phyloP scores from a whole-genome alignment of 2,113 vertebrate genomes.

The Apus apus region DNA sequence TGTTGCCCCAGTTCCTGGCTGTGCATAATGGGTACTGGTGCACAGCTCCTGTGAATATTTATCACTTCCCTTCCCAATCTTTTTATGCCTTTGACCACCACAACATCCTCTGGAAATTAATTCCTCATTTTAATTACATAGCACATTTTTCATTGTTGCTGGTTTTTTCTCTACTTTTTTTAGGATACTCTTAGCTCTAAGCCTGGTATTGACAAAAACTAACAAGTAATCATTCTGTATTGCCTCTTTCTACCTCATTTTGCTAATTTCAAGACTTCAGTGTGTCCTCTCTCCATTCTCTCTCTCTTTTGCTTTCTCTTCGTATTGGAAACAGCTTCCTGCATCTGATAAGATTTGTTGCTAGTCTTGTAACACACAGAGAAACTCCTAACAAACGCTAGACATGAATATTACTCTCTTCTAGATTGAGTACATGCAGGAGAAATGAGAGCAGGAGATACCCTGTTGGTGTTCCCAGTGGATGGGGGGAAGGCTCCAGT shows the following conservation, averaged over 20 bases:
- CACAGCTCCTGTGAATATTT: not conserved
- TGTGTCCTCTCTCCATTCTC: not conserved
- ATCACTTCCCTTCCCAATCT: not conserved
- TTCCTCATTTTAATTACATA: not conserved
- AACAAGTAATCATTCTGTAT: not conserved
- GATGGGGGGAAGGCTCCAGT: not conserved
- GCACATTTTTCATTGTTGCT: not conserved
- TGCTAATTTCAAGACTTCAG: not conserved
- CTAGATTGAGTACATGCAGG: accelerated
- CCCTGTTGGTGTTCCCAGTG: not conserved
- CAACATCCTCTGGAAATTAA: not conserved
- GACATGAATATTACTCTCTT: not conserved
- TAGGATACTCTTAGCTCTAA: not conserved
- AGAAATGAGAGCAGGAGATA: not conserved
- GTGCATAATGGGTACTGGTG: not conserved
- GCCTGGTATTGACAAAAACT: not conserved
- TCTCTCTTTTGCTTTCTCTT: not conserved
- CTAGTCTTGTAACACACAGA: not conserved
- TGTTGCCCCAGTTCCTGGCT: not conserved
- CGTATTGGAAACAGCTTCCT: not conserved
- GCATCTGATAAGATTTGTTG: not conserved
- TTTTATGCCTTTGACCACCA: not conserved
- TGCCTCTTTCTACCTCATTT: not conserved
- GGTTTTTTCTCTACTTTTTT: not conserved
- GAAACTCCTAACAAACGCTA: not conserved